Base-by-base conservation (phyloP, 2,113 vertebrate genomes). In the Eolophus roseicapilla region DNA sequence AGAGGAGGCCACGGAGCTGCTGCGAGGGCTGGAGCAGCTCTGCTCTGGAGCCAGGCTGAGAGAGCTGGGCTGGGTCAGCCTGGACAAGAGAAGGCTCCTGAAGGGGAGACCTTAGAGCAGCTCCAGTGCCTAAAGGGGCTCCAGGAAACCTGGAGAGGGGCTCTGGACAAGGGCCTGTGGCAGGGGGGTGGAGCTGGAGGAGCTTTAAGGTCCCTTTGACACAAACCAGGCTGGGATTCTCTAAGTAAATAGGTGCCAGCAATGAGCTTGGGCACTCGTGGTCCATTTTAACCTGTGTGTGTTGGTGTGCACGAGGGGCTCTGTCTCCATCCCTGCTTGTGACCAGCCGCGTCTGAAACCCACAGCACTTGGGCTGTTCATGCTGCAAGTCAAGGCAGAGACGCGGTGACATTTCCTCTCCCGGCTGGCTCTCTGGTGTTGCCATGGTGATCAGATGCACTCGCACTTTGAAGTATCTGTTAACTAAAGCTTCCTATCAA, bases 401-500 rank as follows among this genome's bases (percentile, higher is more conserved):
- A 6, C 79, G 68, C 53, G 14, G 87, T 81, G 82, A 90, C 87
- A 81, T 96, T 87, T 96, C 94, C 92, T 90, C 93, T 95, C 93
- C 79, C 59, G 2, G 70, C 77, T 37, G 90, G 65, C 75, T 93
- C 92, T 53, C 70, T 68, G 46, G 3, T 39, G 97, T 98, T 96
- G 97, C 95, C 89, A 97, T 98, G 97, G 98, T 89, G 96, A 97
- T 95, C 37, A 50, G 95, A 96, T 94, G 90, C 88, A 86, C 92
- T 87, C 14, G 2, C 82, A 55, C 85, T 97, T 86, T 95, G 91
- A 92, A 97, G 97, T 84, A 90, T 94, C 95, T 91, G 96, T 97
- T 97, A 97, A 96, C 83, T 83, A 82, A 65, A 79, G 94, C 96
- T 94, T 92, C 84, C 55, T 83, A 91, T 95, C 95, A 87, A 93